Evolutionary conservation across 2,888 invertebrate species (phyloP).

Genomic region (Hirtodrosophila alboralis): DNA sequence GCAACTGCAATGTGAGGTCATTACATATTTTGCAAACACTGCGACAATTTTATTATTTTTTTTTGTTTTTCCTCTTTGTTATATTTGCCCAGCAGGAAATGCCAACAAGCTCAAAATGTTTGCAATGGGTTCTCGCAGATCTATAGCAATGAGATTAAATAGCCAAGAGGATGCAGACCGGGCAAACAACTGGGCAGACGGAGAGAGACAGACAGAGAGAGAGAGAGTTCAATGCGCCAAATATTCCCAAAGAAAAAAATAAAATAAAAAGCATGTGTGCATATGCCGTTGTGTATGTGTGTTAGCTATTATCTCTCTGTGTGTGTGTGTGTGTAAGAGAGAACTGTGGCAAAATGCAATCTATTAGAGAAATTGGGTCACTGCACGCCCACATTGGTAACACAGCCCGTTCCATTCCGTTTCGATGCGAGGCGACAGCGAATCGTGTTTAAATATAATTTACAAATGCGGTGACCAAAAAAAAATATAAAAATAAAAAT

Average conservation of each 20-base stretch:
- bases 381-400: slow-evolving; percentile 75
- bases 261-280: slow-evolving; percentile 6
- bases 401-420: slow-evolving; percentile 24
- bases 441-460: slow-evolving; percentile 70
- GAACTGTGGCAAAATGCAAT: slow-evolving; percentile 68
- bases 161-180: slow-evolving; percentile 20
- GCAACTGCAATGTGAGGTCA: slow-evolving; percentile 8
- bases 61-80: slow-evolving; percentile 29
- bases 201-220: no score
- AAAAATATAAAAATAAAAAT: no score
- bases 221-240: slow-evolving; percentile 70
- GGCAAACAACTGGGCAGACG: slow-evolving; percentile 18
- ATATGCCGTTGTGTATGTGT: slow-evolving; percentile 2
- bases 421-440: slow-evolving; percentile 25
- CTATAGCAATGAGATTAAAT: slow-evolving; percentile 26
- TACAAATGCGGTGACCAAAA: slow-evolving; percentile 50
- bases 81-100: slow-evolving; percentile 54
- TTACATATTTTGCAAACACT: slow-evolving; percentile 22
- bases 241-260: slow-evolving; percentile 41
- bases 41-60: slow-evolving; percentile 25
- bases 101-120: slow-evolving; percentile 41
- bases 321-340: slow-evolving; percentile 14
- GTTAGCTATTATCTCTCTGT: no score
- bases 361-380: slow-evolving; percentile 75
- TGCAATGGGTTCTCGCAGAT: slow-evolving; percentile 25